Evolutionary conservation across 2,888 invertebrate species (phyloP), one percentile per base, ranked within the genome.

Genomic region (Dendrolimus houi): DNA sequence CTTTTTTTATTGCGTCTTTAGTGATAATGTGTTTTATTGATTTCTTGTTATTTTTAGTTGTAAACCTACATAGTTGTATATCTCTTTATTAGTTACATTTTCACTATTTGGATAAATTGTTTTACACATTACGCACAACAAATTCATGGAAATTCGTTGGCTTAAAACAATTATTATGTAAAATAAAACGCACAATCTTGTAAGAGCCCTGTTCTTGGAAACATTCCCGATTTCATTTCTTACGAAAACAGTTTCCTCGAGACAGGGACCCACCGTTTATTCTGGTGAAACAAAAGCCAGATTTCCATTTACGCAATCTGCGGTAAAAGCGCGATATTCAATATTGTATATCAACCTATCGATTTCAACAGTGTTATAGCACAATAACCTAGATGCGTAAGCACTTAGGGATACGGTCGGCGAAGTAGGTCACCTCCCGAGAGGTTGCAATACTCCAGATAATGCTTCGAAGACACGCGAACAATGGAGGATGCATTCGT

Each of bases 301-400:
- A 73, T 77, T 74, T 75, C 79, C 77, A 79, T 79, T 77, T 77
- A 79, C 77, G 74, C 80, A 82, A 80, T 83, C 75, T 74, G 70
- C 71, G 79, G 71, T 79, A 75, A 83, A 81, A 81, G 78, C 75
- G 57, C 67, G 72, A 74, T 77, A 81, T 76, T 71, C 72, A 71
- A 74, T 79, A 78, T 64, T 65, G 70, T 67, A 70, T 72, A 71
- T 74, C 72, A 72, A 70, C 65, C 65, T 77, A 79, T 82, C 75
- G 72, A 77, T 79, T 75, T 71, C 79, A 77, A 74, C 77, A 72
- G 70, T 64, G 72, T 74, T 75, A 70, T 73, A 74, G 77, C 72
- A 77, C 79, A 79, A 83, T 85, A 86, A 83, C 83, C 84, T 81
- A 81, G 79, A 85, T 81, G 83, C 81, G 83, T 81, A 79, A 74